Percentiles rank a stretch among this genome's conserved stretches.
Conservation (phyloP, 2,888 invertebrate species). For the Mythimna vitellina region DNA sequence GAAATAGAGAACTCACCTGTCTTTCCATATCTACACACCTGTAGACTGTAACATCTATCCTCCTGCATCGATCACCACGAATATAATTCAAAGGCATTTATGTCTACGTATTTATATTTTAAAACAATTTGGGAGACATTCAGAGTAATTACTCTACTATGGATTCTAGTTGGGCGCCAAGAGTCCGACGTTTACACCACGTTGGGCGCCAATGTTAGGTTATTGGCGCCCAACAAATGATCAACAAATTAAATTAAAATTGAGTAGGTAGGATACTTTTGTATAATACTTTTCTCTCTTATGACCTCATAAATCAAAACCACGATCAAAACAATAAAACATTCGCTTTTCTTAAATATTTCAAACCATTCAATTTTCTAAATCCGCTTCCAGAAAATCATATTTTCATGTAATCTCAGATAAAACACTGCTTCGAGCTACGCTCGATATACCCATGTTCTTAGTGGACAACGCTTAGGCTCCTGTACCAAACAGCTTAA, state of each 20-base stretch:
- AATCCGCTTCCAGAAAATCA: constrained; percentile 41
- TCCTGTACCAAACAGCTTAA: constrained; percentile 15
- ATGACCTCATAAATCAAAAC: neutral
- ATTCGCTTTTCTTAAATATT: neutral
- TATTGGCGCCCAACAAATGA: neutral
- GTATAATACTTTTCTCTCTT: no score
- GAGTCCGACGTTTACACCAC: neutral
- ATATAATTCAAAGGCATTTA: no score
- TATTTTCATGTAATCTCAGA: constrained; percentile 27
- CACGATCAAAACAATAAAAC: neutral
- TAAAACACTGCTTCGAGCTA: constrained; percentile 32
- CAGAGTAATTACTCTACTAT: neutral
- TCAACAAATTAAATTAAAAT: no score
- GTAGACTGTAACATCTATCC: no score
- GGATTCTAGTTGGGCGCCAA: neutral
- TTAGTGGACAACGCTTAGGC: constrained; percentile 15
- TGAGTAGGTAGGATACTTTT: no score
- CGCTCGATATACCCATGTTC: constrained; percentile 27
- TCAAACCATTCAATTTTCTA: constrained; percentile 20
- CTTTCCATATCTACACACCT: no score
- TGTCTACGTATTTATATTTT: no score
- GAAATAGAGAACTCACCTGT: no score
- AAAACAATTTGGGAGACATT: neutral
- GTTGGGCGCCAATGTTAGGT: neutral
- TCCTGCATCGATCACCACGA: no score